Percentiles rank a stretch among this genome's conserved stretches.
Evolutionary conservation across 2,113 vertebrate species (phyloP).

Genomic region (Neolamprologus hecqui): DNA sequence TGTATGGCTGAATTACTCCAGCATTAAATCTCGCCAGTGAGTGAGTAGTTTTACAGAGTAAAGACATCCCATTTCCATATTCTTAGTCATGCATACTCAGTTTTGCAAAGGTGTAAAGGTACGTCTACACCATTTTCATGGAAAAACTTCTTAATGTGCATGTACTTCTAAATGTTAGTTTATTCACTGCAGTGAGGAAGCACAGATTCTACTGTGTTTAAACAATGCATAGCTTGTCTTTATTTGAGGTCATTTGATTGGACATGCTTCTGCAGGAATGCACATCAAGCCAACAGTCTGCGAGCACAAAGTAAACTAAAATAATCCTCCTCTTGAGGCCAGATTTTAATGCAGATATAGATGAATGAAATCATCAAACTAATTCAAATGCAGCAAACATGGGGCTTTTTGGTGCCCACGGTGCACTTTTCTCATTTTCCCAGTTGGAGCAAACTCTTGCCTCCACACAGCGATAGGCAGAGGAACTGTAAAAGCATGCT

Average conservation of each 20-base stretch:
- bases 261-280: not conserved
- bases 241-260: not conserved
- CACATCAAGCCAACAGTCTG: not conserved
- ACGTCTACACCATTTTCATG: not conserved
- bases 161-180: not conserved
- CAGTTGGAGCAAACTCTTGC: not conserved
- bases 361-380: not conserved
- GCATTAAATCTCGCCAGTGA: not conserved
- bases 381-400: not conserved
- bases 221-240: not conserved
- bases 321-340: not conserved
- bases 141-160: not conserved
- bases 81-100: not conserved
- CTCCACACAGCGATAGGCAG: fast-evolving
- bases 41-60: not conserved
- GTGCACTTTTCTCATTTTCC: not conserved
- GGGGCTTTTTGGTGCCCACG: not conserved
- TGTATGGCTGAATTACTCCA: not conserved
- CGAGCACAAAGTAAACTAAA: not conserved
- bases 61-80: not conserved
- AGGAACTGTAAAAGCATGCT: not conserved
- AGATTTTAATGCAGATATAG: not conserved
- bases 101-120: not conserved
- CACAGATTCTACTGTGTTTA: not conserved
- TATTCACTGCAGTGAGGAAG: not conserved